Conservation (phyloP, 1,140 invertebrate genomes). For the Trichoplusia ni region DNA sequence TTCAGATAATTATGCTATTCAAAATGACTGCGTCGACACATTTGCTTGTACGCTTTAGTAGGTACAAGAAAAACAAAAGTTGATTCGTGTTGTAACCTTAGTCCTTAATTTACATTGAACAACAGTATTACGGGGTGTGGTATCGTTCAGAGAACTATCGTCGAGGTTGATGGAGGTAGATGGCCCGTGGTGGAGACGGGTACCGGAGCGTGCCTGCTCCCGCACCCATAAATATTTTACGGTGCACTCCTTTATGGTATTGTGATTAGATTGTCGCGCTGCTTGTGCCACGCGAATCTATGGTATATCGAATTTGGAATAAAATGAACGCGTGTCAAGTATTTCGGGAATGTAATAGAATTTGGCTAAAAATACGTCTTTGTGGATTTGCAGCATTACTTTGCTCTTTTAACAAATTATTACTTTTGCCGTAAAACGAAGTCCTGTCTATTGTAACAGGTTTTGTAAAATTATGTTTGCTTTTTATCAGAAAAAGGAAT, state of each 20-base stretch:
- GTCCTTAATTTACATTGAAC: conserved; percentile 8
- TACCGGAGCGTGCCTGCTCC: conserved; percentile 52
- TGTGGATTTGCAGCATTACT: not conserved
- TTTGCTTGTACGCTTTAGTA: not conserved
- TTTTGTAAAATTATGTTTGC: too few relatives aligned
- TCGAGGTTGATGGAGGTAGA: conserved; percentile 32
- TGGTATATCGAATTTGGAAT: conserved; percentile 35
- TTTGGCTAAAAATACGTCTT: not conserved
- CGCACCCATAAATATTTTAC: conserved; percentile 63
- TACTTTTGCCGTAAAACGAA: not conserved
- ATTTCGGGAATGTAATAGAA: conserved; percentile 30
- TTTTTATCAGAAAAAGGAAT: too few relatives aligned
- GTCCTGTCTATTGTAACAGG: too few relatives aligned
- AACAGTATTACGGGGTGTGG: conserved; percentile 11
- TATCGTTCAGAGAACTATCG: conserved; percentile 22
- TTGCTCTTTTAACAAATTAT: not conserved
- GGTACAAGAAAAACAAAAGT: not conserved
- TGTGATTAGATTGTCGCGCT: conserved; percentile 60
- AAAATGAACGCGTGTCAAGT: conserved; percentile 29
- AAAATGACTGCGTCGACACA: not conserved
- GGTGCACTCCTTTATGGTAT: conserved; percentile 59
- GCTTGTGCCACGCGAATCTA: conserved; percentile 46
- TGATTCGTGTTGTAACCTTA: conserved; percentile 6
- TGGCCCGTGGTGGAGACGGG: conserved; percentile 35
- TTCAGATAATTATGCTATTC: not conserved